Evolutionary conservation across 2,888 invertebrate species (phyloP).

Genomic region (Melitaea athalia): DNA sequence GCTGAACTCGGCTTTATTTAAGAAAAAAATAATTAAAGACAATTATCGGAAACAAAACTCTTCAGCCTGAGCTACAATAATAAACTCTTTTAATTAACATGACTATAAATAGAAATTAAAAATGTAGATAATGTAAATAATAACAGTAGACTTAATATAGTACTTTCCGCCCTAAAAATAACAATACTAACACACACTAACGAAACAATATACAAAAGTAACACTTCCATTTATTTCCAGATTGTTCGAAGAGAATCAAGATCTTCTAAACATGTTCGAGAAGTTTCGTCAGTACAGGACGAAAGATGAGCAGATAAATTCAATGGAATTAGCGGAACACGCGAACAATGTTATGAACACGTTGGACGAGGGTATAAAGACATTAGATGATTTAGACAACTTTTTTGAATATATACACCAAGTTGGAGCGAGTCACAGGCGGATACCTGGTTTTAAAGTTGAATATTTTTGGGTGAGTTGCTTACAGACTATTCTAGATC

Average conservation of each 20-base stretch:
- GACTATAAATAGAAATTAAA: neutral
- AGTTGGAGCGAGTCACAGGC: conserved; percentile 91
- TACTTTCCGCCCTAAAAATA: no score
- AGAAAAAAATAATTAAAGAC: no score
- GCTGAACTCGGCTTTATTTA: no score
- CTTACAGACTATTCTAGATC: neutral
- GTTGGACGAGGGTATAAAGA: conserved; percentile 93
- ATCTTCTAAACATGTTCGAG: conserved; percentile 89
- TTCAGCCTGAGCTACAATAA: no score
- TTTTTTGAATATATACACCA: conserved; percentile 92
- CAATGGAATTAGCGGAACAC: conserved; percentile 92
- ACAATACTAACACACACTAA: conserved; percentile 9
- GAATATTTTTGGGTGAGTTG: conserved; percentile 93
- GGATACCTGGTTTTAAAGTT: conserved; percentile 92
- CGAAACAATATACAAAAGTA: neutral
- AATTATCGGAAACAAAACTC: no score
- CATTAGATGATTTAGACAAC: conserved; percentile 91
- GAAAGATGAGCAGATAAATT: conserved; percentile 90
- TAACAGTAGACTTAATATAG: neutral
- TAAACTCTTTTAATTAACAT: no score
- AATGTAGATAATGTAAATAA: neutral
- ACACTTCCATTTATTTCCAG: conserved; percentile 71
- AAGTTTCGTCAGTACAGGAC: conserved; percentile 91
- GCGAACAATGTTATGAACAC: conserved; percentile 95
- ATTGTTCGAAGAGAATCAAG: conserved; percentile 92